phyloP scores from a whole-genome alignment of 2,888 invertebrate genomes.

The Nomada goodeniana region DNA sequence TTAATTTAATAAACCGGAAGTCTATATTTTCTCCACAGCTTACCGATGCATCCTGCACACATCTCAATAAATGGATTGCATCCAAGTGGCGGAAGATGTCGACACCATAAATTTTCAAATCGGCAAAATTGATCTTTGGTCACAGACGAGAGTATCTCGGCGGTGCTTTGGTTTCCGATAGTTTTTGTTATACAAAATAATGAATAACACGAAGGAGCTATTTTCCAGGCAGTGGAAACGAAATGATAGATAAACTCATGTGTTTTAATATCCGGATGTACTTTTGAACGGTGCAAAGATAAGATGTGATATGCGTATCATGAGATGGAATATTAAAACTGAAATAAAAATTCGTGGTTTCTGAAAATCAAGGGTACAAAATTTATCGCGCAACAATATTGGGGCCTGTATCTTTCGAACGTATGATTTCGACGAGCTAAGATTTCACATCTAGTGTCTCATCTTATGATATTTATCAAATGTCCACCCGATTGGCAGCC shows the following conservation, averaged over 20 bases:
- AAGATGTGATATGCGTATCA: too few relatives aligned
- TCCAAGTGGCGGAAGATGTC: slow-evolving; percentile 34
- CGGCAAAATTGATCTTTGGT: slow-evolving; percentile 50
- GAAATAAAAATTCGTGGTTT: too few relatives aligned
- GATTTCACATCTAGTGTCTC: too few relatives aligned
- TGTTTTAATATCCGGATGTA: neutral
- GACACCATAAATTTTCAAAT: slow-evolving; percentile 33
- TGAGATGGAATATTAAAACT: too few relatives aligned
- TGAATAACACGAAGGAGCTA: neutral
- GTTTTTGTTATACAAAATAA: neutral
- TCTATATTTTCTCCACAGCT: neutral
- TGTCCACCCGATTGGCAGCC: too few relatives aligned
- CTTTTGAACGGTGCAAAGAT: too few relatives aligned
- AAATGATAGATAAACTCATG: neutral
- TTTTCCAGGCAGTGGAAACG: neutral
- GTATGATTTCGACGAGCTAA: too few relatives aligned
- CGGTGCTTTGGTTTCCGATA: slow-evolving; percentile 44
- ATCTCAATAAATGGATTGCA: slow-evolving; percentile 4
- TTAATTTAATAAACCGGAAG: neutral
- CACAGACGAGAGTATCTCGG: too few relatives aligned
- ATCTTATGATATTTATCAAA: too few relatives aligned
- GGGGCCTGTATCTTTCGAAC: too few relatives aligned
- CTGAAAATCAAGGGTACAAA: too few relatives aligned
- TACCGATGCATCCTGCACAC: slow-evolving; percentile 14
- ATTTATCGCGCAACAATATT: too few relatives aligned